Base-by-base conservation (phyloP, 1,140 invertebrate genomes). In the Dreissena polymorpha region DNA sequence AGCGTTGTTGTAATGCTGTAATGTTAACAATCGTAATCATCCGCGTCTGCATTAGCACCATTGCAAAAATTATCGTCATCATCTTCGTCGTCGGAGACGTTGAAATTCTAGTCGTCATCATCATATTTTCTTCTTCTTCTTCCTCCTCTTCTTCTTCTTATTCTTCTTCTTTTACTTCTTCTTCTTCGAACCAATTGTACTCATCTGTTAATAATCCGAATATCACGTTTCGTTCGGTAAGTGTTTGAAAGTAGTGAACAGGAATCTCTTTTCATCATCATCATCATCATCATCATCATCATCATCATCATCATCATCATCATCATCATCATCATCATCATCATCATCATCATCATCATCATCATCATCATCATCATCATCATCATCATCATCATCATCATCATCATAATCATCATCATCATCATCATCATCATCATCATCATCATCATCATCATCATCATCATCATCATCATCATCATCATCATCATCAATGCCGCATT, bases 331-430 rank as follows among this genome's bases (percentile, higher is more conserved):
- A 12, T 67, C n/a, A 67, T 21, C 64, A 67, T 67, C 64, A 12
- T 67, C 10, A 67, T 67, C 10, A 67, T 67, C n/a, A 67, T 21
- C 10, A 67, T 67, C 10, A 12, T 67, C n/a, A 67, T 67, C 10
- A 67, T 67, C 64, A 67, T 67, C 64, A 67, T 67, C 64, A 67
- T 67, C 64, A 67, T 21, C 64, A 67, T 67, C 64, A 67, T 67
- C n/a, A n/a, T 25, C 60, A 5, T 63, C 60, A 5, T 63, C 60
- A 5, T 63, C 60, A 5, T 63, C 60, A 5, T 63, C 60, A 5
- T 63, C 60, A 5, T 63, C 60, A 5, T 63, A 2, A 5, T 63
- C 60, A 5, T 63, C 60, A 5, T 63, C 60, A 5, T 10, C 60
- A 5, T 10, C 60, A 5, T 63, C 60, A 5, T 10, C 60, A 63